These are phyloP conservation scores for Mnemiopsis leidyi DNA, from an alignment of 37 sponge, comb jelly and placozoan species.

Conservation along the genomic window DNA sequence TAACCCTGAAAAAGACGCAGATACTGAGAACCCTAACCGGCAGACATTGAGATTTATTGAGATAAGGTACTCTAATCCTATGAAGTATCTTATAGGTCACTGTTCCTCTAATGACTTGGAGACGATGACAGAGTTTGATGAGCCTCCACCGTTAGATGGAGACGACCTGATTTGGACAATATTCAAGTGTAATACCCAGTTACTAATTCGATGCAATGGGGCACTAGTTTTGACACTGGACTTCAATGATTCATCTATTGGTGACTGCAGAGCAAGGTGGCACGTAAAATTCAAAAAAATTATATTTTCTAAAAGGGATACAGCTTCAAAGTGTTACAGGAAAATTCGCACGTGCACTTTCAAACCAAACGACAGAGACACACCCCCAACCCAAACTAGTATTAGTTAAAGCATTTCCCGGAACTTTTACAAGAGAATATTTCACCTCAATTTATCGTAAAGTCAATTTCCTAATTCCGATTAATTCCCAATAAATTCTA, in stretches of 20 bases:
- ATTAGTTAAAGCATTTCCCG: no score
- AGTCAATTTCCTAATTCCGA: no score
- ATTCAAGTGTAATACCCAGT: background rate
- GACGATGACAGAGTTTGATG: background rate
- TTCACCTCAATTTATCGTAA: no score
- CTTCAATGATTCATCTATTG: background rate
- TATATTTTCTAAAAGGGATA: background rate
- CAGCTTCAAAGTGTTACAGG: background rate
- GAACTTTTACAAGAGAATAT: no score
- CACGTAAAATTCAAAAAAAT: background rate
- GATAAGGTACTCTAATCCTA: background rate
- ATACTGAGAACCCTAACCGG: no score
- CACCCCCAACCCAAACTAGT: no score
- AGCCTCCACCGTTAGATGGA: background rate
- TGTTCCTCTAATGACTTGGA: no score
- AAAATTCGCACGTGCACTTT: no score
- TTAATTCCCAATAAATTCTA: no score
- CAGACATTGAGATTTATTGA: background rate
- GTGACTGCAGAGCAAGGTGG: background rate
- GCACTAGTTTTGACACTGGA: background rate
- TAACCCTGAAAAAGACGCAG: no score
- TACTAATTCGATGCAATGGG: background rate
- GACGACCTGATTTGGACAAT: background rate
- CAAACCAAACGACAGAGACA: no score
- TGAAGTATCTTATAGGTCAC: background rate